A percentile compares a stretch with the other conserved stretches of the same genome.
Evolutionary conservation across 1,140 invertebrate species (phyloP).

Genomic region (Drosophila lacertosa): DNA sequence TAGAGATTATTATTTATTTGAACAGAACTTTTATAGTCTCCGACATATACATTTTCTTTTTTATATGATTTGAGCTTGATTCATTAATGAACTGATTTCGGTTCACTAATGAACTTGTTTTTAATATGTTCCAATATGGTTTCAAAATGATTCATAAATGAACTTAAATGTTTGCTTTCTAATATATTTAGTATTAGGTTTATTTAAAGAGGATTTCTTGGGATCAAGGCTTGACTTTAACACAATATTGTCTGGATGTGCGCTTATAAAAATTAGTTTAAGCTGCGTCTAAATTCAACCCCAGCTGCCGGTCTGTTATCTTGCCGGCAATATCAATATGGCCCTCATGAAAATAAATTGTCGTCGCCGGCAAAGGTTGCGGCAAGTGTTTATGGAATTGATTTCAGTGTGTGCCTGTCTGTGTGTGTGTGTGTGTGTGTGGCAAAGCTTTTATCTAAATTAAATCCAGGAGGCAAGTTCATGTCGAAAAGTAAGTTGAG

Average conservation of each 20-base stretch:
- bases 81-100: no score
- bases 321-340: slow-evolving; percentile 3
- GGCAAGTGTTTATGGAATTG: slow-evolving; percentile 73
- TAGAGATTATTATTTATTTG: no score
- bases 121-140: no score
- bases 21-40: no score
- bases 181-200: no score
- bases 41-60: no score
- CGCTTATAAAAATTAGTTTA: slow-evolving; percentile 58
- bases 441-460: slow-evolving; percentile 80
- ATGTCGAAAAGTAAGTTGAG: not conserved
- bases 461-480: slow-evolving; percentile 59
- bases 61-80: no score
- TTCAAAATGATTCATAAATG: no score
- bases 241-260: not conserved
- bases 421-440: slow-evolving; percentile 18
- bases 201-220: no score
- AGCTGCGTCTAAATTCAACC: slow-evolving; percentile 18
- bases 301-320: slow-evolving; percentile 3
- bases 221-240: no score
- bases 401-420: slow-evolving; percentile 73
- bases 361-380: slow-evolving; percentile 57
- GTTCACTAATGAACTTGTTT: no score
- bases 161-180: no score
- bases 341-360: slow-evolving; percentile 72